phyloP scores from a whole-genome alignment of 2,797 vertebrate genomes.

The Megaceryle alcyon region DNA sequence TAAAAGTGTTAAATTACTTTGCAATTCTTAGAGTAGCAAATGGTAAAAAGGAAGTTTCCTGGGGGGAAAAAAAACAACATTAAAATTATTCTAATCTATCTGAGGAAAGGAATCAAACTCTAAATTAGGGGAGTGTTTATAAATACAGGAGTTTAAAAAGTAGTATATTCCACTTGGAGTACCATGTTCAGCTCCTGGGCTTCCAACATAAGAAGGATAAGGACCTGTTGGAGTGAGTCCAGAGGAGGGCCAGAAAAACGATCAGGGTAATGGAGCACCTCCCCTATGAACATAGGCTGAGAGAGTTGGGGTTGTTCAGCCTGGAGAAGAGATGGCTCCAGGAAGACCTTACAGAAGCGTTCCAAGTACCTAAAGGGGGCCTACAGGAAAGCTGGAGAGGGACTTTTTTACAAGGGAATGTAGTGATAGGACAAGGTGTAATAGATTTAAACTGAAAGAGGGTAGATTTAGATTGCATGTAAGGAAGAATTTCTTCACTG shows the following conservation, averaged over 20 bases:
- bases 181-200: background rate
- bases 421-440: background rate
- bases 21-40: background rate
- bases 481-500: background rate
- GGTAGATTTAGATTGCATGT: background rate
- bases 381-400: too few species aligned
- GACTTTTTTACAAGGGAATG: too few species aligned
- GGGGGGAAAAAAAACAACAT: too few species aligned
- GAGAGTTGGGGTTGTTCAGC: background rate
- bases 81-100: background rate
- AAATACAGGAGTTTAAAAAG: background rate
- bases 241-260: background rate
- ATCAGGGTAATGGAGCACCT: background rate
- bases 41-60: background rate
- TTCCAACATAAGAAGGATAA: too few species aligned
- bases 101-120: background rate
- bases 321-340: background rate
- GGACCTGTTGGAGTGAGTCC: too few species aligned
- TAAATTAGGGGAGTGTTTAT: background rate
- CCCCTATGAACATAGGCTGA: background rate
- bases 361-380: too few species aligned
- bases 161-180: background rate
- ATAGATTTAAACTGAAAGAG: background rate
- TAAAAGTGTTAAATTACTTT: background rate
- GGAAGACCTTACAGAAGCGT: background rate